Conservation (phyloP, 2,888 invertebrate genomes). For the Lasioglossum vierecki region DNA sequence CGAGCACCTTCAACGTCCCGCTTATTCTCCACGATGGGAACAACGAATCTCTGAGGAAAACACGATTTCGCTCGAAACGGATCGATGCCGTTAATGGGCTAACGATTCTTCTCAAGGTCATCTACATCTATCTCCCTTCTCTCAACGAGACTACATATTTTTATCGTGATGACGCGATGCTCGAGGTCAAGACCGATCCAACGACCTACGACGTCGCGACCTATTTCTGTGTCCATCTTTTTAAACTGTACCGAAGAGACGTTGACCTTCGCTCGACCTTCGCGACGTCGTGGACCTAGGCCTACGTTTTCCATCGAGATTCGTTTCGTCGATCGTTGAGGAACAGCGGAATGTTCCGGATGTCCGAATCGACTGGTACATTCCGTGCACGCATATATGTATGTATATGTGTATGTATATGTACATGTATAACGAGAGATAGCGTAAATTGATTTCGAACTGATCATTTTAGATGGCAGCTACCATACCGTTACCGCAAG, state of each 20-base stretch:
- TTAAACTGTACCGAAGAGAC: background rate
- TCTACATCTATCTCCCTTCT: background rate
- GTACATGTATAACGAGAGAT: slow-evolving; percentile 52
- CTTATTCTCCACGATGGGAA: background rate
- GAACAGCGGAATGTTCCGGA: background rate
- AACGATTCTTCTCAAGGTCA: background rate
- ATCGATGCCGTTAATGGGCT: background rate
- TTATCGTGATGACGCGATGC: background rate
- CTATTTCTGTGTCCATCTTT: background rate
- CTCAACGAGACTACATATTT: background rate
- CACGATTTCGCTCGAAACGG: background rate
- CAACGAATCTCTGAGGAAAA: background rate
- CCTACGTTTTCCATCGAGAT: background rate
- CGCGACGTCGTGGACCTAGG: background rate
- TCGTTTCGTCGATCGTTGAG: background rate
- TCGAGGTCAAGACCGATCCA: slow-evolving; percentile 10
- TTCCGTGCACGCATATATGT: background rate
- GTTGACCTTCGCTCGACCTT: background rate
- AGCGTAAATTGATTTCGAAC: slow-evolving; percentile 67
- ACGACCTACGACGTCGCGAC: background rate
- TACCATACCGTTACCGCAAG: slow-evolving; percentile 63
- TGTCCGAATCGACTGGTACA: background rate
- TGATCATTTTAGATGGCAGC: slow-evolving; percentile 71
- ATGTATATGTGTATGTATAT: background rate
- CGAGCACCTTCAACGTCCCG: background rate